Evolutionary conservation across 2,888 invertebrate species (phyloP).

Genomic region (Melinaea menophilus): DNA sequence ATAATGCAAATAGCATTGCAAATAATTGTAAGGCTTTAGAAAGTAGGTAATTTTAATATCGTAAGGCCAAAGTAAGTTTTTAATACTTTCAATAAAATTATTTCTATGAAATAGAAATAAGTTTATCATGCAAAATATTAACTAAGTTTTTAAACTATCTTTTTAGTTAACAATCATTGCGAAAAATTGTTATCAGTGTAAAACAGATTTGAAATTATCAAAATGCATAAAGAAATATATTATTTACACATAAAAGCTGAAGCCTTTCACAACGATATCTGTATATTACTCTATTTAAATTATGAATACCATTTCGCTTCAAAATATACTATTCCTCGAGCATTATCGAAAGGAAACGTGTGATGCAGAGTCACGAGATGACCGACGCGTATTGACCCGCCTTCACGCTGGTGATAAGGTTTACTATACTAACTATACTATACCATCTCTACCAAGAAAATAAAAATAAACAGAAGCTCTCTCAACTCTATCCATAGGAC

Average conservation of each 20-base stretch:
- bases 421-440: slow-evolving; percentile 41
- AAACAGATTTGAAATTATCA: slow-evolving; percentile 1
- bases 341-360: slow-evolving; percentile 72
- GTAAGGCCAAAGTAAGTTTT: too few species aligned
- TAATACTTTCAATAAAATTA: too few species aligned
- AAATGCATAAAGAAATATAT: slow-evolving; percentile 5
- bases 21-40: too few species aligned
- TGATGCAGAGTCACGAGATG: slow-evolving; percentile 66
- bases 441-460: slow-evolving; percentile 52
- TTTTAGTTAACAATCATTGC: too few species aligned
- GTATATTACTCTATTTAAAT: slow-evolving; percentile 40
- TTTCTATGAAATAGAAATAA: too few species aligned
- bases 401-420: slow-evolving; percentile 73
- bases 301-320: slow-evolving; percentile 52
- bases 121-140: too few species aligned
- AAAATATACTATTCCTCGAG: slow-evolving; percentile 63
- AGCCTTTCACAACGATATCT: slow-evolving; percentile 22
- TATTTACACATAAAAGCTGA: slow-evolving; percentile 12
- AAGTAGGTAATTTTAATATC: too few species aligned
- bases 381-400: slow-evolving; percentile 55
- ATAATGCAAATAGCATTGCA: too few species aligned
- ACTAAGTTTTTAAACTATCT: too few species aligned
- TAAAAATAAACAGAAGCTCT: slow-evolving; percentile 70
- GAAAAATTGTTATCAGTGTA: slow-evolving; percentile 18
- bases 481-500: slow-evolving; percentile 60